phyloP scores from a whole-genome alignment of 2,113 vertebrate genomes.

The Xenopus tropicalis region DNA sequence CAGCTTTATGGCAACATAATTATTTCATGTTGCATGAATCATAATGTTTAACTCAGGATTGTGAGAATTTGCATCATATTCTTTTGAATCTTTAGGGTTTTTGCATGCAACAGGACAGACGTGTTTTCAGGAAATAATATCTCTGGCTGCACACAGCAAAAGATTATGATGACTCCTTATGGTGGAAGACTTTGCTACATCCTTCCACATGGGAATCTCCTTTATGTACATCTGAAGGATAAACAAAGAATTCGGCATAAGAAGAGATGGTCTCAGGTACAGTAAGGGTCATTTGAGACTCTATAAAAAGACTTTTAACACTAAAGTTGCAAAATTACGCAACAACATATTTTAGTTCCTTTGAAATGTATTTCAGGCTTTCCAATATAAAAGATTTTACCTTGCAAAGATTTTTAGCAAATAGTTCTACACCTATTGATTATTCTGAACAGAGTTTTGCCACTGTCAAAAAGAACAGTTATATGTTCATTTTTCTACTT shows the following conservation, averaged over 20 bases:
- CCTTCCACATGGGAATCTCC: constrained; percentile 71
- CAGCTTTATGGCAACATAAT: neutral
- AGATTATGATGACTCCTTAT: constrained; percentile 1
- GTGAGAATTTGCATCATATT: neutral
- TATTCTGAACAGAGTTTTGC: no score
- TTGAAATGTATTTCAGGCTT: no score
- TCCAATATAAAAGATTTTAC: no score
- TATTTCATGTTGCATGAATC: neutral
- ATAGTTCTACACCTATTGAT: no score
- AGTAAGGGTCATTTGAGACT: no score
- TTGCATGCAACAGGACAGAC: neutral
- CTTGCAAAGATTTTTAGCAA: no score
- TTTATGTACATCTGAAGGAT: constrained; percentile 72
- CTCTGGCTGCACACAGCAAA: neutral
- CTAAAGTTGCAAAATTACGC: neutral
- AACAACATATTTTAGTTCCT: no score
- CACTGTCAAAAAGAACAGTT: no score
- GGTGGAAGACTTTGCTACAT: constrained; percentile 66
- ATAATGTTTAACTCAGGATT: neutral
- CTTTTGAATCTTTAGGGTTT: constrained; percentile 1
- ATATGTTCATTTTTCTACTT: neutral
- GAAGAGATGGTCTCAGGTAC: constrained; percentile 78
- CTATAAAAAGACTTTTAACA: neutral
- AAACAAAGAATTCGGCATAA: constrained; percentile 69
- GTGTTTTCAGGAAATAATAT: neutral